phyloP scores from a whole-genome alignment of 2,113 vertebrate species.

The Anas platyrhynchos region DNA sequence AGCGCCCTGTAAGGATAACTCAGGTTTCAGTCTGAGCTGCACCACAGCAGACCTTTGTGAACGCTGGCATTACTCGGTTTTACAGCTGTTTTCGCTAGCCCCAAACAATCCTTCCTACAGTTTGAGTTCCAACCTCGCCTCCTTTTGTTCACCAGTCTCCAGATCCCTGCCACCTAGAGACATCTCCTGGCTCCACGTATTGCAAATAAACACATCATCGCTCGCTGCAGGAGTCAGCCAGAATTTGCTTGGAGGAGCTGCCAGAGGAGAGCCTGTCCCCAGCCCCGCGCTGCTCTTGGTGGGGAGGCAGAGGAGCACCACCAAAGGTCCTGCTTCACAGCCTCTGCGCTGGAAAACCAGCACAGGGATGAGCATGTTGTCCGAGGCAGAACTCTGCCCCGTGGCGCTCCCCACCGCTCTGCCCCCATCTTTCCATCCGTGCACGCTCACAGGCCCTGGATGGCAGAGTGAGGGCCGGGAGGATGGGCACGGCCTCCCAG shows the following conservation, averaged over 20 bases:
- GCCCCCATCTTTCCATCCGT: fast-evolving
- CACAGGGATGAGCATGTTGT: background rate
- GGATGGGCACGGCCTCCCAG: background rate
- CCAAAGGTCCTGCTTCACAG: background rate
- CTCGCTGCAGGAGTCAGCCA: background rate
- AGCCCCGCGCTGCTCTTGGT: fast-evolving
- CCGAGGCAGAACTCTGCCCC: background rate
- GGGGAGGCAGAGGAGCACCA: background rate
- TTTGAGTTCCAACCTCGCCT: background rate
- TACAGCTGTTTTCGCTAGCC: slow-evolving; percentile 22
- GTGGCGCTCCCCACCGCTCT: background rate
- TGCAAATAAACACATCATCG: slow-evolving; percentile 39
- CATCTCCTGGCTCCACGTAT: background rate
- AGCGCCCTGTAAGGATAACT: background rate
- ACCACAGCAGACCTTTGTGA: background rate
- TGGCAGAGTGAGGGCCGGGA: background rate
- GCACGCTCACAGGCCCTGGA: fast-evolving
- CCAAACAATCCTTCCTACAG: background rate
- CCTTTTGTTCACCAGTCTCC: slow-evolving; percentile 32
- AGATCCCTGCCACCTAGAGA: slow-evolving; percentile 24
- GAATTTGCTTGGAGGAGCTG: background rate
- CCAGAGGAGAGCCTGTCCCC: background rate
- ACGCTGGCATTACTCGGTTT: background rate
- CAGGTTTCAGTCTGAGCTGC: background rate
- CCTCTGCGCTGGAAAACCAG: background rate